Evolutionary conservation across 2,113 vertebrate species (phyloP).

Genomic region (Pterocles orientalis): DNA sequence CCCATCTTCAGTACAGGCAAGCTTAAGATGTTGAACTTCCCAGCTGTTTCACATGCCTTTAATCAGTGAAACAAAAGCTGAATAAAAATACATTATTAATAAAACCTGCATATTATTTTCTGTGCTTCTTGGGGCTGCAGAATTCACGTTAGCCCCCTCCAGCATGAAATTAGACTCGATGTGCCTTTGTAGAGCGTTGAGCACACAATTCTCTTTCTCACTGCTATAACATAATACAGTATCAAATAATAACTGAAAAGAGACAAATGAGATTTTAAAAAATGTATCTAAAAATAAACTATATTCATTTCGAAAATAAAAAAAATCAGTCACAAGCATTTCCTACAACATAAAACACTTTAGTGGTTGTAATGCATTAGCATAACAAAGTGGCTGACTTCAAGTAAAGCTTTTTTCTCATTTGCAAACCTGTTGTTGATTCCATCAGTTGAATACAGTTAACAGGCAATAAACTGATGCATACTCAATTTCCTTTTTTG

Average conservation of each 20-base stretch:
- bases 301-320: not conserved
- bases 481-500: not conserved
- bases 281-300: not conserved
- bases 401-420: not conserved
- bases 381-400: not conserved
- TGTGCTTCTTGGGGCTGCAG: not conserved
- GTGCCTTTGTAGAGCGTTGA: not conserved
- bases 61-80: not conserved
- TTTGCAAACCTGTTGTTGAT: not conserved
- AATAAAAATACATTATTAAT: not conserved
- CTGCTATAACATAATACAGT: not conserved
- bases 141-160: not conserved
- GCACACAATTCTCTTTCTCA: not conserved
- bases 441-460: not conserved
- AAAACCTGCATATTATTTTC: not conserved
- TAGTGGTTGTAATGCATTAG: not conserved
- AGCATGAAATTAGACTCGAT: not conserved
- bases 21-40: not conserved
- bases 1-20: not conserved
- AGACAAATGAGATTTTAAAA: not conserved
- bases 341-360: not conserved
- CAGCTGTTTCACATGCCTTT: not conserved
- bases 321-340: not conserved
- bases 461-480: not conserved
- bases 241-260: not conserved